A percentile compares a stretch with the other conserved stretches of the same genome.
Evolutionary conservation across 2,888 invertebrate genomes (phyloP).

Genomic region (Trichacis sp.): DNA sequence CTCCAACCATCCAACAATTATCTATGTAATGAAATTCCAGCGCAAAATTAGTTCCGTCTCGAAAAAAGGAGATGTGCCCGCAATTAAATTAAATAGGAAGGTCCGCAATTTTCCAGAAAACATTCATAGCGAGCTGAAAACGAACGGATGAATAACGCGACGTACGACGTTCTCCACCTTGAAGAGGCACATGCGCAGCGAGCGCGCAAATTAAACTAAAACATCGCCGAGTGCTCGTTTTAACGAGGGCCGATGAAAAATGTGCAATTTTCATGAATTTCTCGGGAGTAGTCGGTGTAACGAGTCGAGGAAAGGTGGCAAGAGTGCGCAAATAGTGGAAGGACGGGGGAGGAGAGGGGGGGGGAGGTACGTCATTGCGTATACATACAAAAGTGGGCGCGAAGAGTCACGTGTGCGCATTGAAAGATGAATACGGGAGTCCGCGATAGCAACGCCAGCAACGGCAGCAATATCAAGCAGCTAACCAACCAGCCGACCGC

Average conservation of each 20-base stretch:
- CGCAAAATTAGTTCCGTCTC: no score
- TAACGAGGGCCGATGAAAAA: conserved; percentile 7
- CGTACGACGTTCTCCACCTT: no score
- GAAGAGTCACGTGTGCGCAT: conserved; percentile 35
- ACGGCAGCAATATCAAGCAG: conserved; percentile 29
- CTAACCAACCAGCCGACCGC: conserved; percentile 25
- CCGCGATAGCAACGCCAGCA: conserved; percentile 18
- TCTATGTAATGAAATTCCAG: not conserved
- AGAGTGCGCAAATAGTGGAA: conserved; percentile 3
- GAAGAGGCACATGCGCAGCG: no score
- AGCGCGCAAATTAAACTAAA: conserved; percentile 11
- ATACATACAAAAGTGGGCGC: conserved; percentile 34
- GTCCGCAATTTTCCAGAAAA: no score
- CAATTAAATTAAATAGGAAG: no score
- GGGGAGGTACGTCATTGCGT: conserved; percentile 17
- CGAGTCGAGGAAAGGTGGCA: conserved; percentile 15
- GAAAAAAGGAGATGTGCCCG: no score
- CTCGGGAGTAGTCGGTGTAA: not conserved
- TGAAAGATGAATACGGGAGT: conserved; percentile 36
- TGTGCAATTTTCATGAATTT: conserved; percentile 16
- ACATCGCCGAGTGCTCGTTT: conserved; percentile 2
- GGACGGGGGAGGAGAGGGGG: conserved; percentile 21
- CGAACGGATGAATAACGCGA: not conserved
- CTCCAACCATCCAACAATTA: no score
- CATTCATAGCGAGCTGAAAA: no score